These are phyloP conservation scores for Drosophila orosa DNA, from an alignment of 1,140 invertebrate species.

Conservation along the genomic window DNA sequence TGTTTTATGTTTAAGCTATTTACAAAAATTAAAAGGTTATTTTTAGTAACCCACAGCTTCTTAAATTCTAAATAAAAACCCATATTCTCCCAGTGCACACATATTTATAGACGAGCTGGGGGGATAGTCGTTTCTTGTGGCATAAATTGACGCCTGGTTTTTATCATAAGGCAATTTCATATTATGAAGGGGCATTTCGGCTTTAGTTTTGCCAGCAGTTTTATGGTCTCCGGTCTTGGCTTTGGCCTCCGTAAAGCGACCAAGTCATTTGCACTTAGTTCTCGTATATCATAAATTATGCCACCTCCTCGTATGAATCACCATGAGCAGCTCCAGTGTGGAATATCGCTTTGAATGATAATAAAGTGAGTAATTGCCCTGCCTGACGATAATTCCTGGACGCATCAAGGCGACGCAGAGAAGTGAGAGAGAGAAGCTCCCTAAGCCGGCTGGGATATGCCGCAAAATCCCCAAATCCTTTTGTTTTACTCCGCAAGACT, in stretches of 20 bases:
- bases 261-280: conserved; percentile 75
- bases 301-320: conserved; percentile 55
- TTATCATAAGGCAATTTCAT: conserved; percentile 79
- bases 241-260: conserved; percentile 50
- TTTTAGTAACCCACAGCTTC: too few relatives aligned
- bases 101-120: neutral
- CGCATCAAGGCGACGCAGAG: neutral
- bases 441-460: conserved; percentile 51
- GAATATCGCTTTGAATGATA: conserved; percentile 45
- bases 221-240: conserved; percentile 57
- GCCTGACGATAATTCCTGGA: conserved; percentile 24
- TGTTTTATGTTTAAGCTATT: too few relatives aligned
- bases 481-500: conserved; percentile 59
- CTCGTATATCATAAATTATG: conserved; percentile 66
- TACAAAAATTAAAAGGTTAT: neutral
- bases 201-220: conserved; percentile 63
- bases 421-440: neutral
- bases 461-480: conserved; percentile 61
- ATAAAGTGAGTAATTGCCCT: conserved; percentile 48
- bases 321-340: conserved; percentile 34
- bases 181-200: conserved; percentile 66
- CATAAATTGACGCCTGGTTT: conserved; percentile 76
- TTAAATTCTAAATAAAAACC: too few relatives aligned
- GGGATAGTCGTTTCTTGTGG: conserved; percentile 37
- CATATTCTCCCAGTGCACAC: neutral